Conservation (phyloP, 2,888 invertebrate genomes). For the Synanthedon formicaeformis region DNA sequence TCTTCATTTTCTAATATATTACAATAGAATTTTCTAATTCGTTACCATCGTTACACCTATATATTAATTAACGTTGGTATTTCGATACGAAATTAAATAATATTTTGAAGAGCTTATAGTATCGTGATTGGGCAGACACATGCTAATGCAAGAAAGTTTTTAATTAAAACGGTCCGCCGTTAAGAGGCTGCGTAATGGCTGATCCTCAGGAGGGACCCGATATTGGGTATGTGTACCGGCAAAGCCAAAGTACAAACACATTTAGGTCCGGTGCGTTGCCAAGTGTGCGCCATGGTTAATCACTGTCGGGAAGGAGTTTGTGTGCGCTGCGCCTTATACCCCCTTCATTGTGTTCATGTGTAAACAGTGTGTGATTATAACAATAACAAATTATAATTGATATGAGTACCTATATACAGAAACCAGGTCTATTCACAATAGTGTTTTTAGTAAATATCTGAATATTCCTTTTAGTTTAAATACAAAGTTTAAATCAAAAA, state of each 20-base stretch:
- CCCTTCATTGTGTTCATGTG: constrained; percentile 25
- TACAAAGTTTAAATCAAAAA: too few species aligned
- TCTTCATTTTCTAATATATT: too few species aligned
- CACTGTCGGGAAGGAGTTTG: constrained; percentile 43
- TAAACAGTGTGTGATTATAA: background rate
- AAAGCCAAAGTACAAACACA: constrained; percentile 67
- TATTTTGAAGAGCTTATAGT: constrained; percentile 58
- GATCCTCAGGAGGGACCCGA: constrained; percentile 63
- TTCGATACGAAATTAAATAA: constrained; percentile 48
- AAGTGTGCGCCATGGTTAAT: constrained; percentile 56
- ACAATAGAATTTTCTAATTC: too few species aligned
- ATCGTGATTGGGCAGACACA: constrained; percentile 56
- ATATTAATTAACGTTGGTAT: constrained; percentile 2
- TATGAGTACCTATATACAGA: too few species aligned
- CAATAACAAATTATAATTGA: background rate
- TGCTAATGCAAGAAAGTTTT: constrained; percentile 69
- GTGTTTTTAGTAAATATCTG: too few species aligned
- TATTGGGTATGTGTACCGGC: constrained; percentile 52
- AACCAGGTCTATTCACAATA: too few species aligned
- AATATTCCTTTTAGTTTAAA: too few species aligned
- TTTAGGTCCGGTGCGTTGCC: constrained; percentile 57
- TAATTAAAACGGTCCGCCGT: constrained; percentile 67
- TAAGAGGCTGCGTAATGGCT: constrained; percentile 68
- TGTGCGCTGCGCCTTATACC: constrained; percentile 48
- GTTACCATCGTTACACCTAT: background rate